phyloP scores from a whole-genome alignment of 2,888 invertebrate species.

The Drosophila infuscata region DNA sequence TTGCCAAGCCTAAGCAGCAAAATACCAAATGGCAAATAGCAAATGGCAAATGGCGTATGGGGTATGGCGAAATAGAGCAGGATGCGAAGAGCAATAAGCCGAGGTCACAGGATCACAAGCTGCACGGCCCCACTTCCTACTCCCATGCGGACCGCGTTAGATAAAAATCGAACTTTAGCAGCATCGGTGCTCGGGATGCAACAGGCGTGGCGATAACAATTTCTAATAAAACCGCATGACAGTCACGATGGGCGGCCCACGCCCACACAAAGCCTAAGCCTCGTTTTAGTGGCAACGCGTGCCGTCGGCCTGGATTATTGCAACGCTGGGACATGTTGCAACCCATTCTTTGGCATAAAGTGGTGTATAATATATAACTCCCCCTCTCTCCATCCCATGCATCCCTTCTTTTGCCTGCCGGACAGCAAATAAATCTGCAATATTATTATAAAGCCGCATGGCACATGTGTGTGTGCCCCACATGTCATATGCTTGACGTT shows the following conservation, averaged over 20 bases:
- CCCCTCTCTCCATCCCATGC: neutral
- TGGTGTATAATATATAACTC: slow-evolving; percentile 56
- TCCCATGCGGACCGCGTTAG: slow-evolving; percentile 32
- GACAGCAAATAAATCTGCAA: slow-evolving; percentile 52
- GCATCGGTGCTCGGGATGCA: slow-evolving; percentile 51
- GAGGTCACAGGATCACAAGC: slow-evolving; percentile 21
- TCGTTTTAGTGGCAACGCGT: slow-evolving; percentile 48
- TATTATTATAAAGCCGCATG: slow-evolving; percentile 48
- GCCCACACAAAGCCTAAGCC: slow-evolving; percentile 24
- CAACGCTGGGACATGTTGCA: slow-evolving; percentile 33
- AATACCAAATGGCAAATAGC: slow-evolving; percentile 22
- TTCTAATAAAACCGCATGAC: slow-evolving; percentile 80
- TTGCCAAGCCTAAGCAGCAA: slow-evolving; percentile 40
- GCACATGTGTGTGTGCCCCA: slow-evolving; percentile 20
- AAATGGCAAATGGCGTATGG: slow-evolving; percentile 28
- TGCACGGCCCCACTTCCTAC: neutral
- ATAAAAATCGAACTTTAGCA: slow-evolving; percentile 80
- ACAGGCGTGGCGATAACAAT: slow-evolving; percentile 78
- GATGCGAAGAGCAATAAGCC: slow-evolving; percentile 63
- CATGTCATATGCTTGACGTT: slow-evolving; percentile 33
- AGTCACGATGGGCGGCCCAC: slow-evolving; percentile 34
- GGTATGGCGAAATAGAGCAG: slow-evolving; percentile 39
- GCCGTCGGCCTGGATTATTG: slow-evolving; percentile 65
- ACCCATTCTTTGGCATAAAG: slow-evolving; percentile 60
- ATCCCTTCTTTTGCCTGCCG: slow-evolving; percentile 22